Evolutionary conservation across 2,113 vertebrate genomes (phyloP).

Genomic region (Holacanthus passer): DNA sequence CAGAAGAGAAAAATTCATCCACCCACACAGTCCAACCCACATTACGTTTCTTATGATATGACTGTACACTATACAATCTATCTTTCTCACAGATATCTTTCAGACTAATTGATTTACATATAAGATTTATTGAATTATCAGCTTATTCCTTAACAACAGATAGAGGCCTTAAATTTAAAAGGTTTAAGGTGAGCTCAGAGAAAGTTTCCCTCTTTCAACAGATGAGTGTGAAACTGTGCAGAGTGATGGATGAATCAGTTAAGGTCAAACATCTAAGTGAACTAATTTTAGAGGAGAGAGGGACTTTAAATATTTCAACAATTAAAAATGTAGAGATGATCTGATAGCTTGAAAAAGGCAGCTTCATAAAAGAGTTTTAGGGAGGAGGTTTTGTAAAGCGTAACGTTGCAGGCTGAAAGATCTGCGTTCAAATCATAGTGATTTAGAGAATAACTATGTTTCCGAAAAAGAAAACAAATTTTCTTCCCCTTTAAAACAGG

Average conservation of each 20-base stretch:
- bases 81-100: no score
- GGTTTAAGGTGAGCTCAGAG: no score
- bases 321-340: not conserved
- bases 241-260: not conserved
- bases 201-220: no score
- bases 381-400: not conserved
- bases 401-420: not conserved
- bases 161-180: no score
- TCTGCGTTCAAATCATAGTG: not conserved
- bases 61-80: no score
- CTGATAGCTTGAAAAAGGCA: not conserved
- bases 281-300: not conserved
- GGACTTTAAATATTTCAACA: no score
- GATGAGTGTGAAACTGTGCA: no score
- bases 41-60: not conserved
- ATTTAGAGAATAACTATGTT: slow-evolving; percentile 25
- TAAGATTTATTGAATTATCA: no score
- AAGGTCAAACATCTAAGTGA: not conserved
- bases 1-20: not conserved
- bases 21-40: not conserved
- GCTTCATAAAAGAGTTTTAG: not conserved
- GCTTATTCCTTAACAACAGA: no score
- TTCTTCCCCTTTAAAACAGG: slow-evolving; percentile 19
- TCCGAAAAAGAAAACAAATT: not conserved
- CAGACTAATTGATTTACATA: no score